Evolutionary conservation across 92 coral and sea anemone genomes (phyloP), one percentile per base, ranked within the genome.

Genomic region (Zoanthus gigantus): DNA sequence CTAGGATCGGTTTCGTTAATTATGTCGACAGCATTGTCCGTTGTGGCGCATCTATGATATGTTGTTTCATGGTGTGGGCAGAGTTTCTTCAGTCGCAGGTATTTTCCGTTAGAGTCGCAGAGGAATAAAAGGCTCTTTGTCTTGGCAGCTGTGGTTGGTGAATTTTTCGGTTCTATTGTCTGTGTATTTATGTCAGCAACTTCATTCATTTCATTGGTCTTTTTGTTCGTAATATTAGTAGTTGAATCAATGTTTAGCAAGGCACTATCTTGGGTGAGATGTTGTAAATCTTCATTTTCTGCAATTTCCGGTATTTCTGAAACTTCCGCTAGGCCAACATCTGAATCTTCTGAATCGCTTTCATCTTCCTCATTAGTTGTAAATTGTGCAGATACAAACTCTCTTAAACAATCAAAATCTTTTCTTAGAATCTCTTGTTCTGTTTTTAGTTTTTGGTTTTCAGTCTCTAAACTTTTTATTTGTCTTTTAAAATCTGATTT

Each of bases 61-160:
- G 18, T 67, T 67, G 72, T 29, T 2, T 67, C n/a, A 11, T 67
- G 72, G 34, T 67, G 72, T n/a, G 83, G 83, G 8, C 37, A 31
- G 34, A 74, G 78, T 74, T 74, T n/a, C 17, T 74, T 74, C 78
- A 74, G 32, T 12, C 78, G 78, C 9, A 74, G 16, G n/a, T 74
- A 75, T 47, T 75, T 75, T 75, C 79, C 79, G 46, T 75, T 47
- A 18, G 79, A 75, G 48, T 75, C 61, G 48, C 79, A 75, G n/a
- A 50, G 79, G 48, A 75, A 75, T 18, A 75, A 75, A 18, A 48
- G 61, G 48, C 0, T 75, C 32, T 75, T 75, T 75, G 47, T 75
- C 79, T 75, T 75, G 79, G 48, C 79, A 17, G 79, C n/a, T 47
- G 79, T 74, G 78, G 44, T 47, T 37, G 79, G 48, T 75, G 37